Percentiles rank a stretch among this genome's conserved stretches.
These are phyloP conservation scores for Oxyscelio sp. DNA, from an alignment of 2,888 invertebrate species.

Conservation along the genomic window DNA sequence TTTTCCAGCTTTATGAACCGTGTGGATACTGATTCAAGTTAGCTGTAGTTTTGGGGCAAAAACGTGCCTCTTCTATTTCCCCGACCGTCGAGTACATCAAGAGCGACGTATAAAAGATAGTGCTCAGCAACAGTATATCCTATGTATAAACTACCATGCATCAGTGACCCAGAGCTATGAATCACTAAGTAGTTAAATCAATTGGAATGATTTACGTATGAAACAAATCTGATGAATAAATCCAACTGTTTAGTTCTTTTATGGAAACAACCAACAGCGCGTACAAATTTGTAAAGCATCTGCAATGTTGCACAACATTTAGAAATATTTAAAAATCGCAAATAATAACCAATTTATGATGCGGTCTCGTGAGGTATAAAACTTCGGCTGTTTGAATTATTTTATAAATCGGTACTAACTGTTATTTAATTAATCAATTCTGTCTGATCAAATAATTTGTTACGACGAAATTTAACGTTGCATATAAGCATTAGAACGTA, in stretches of 20 bases:
- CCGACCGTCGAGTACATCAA: constrained; percentile 14
- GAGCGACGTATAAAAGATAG: constrained; percentile 47
- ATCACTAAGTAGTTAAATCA: constrained; percentile 75
- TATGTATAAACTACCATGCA: constrained; percentile 75
- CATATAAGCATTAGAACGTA: too few species aligned
- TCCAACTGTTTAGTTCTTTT: constrained; percentile 26
- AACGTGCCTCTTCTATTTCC: constrained; percentile 64
- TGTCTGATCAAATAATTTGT: too few species aligned
- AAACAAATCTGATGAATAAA: constrained; percentile 35
- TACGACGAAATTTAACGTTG: too few species aligned
- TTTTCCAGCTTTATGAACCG: constrained; percentile 66
- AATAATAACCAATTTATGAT: too few species aligned
- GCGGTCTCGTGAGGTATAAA: too few species aligned
- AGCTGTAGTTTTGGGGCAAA: constrained; percentile 78
- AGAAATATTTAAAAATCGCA: too few species aligned
- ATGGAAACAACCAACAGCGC: constrained; percentile 49
- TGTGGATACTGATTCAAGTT: constrained; percentile 62
- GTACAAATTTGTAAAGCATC: too few species aligned
- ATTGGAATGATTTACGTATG: too few species aligned
- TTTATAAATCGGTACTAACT: too few species aligned
- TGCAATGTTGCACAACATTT: too few species aligned
- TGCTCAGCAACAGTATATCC: constrained; percentile 77
- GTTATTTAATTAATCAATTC: too few species aligned
- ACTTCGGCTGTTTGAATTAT: too few species aligned
- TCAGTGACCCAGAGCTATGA: constrained; percentile 69